Conservation (phyloP, 2,888 invertebrate species). For the Torymus tubicola region DNA sequence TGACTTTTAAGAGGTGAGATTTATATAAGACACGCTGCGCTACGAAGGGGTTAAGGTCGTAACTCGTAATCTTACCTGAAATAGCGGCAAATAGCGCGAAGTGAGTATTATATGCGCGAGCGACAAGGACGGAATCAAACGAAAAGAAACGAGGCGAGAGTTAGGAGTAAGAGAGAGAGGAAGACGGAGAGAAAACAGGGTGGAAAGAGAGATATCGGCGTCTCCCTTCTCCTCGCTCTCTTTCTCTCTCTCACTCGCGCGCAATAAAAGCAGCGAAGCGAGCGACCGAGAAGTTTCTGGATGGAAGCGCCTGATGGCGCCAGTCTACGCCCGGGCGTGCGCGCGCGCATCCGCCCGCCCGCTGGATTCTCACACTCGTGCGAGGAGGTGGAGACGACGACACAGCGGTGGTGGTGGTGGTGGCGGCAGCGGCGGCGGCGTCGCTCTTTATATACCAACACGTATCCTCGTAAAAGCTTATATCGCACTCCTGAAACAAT, state of each 20-base stretch:
- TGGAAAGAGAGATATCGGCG: slow-evolving; percentile 42
- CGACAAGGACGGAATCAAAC: not conserved
- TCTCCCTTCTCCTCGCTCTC: slow-evolving; percentile 6
- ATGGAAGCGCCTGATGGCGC: slow-evolving; percentile 72
- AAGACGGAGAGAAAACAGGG: slow-evolving; percentile 36
- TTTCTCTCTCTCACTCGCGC: slow-evolving; percentile 10
- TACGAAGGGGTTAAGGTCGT: slow-evolving; percentile 32
- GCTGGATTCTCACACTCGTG: slow-evolving; percentile 7
- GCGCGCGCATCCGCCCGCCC: slow-evolving; percentile 14
- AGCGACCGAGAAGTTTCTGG: slow-evolving; percentile 65
- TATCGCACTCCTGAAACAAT: slow-evolving; percentile 57
- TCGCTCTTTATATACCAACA: slow-evolving; percentile 44
- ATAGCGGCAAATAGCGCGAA: slow-evolving; percentile 34
- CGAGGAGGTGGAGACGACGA: not conserved
- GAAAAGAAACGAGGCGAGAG: slow-evolving; percentile 20
- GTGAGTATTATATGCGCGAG: slow-evolving; percentile 15
- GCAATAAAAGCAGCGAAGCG: slow-evolving; percentile 59
- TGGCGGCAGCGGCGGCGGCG: not conserved
- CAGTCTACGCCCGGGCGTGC: slow-evolving; percentile 66
- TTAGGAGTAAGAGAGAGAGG: not conserved
- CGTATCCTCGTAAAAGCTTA: slow-evolving; percentile 57
- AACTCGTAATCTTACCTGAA: slow-evolving; percentile 50
- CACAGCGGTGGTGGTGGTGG: not conserved
- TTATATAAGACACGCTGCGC: slow-evolving; percentile 6
- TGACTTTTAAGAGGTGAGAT: slow-evolving; percentile 20